Conservation (phyloP, 2,888 invertebrate genomes). For the Boloria selene region DNA sequence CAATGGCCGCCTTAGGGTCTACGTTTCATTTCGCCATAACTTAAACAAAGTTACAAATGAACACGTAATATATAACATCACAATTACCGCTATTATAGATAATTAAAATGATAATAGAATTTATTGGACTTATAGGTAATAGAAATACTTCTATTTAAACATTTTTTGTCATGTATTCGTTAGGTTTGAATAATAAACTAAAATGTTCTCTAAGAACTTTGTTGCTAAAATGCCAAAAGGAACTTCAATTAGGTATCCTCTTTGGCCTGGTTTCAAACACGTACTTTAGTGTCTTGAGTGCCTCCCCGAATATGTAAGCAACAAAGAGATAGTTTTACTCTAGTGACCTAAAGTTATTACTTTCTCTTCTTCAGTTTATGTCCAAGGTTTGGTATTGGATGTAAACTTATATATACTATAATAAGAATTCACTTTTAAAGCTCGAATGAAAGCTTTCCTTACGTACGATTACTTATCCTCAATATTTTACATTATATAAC, state of each 20-base stretch:
- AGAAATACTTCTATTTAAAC: too few relatives aligned
- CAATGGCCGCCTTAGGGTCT: conserved; percentile 66
- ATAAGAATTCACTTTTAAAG: conserved; percentile 11
- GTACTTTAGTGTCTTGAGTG: conserved; percentile 37
- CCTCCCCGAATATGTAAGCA: conserved; percentile 35
- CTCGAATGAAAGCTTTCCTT: conserved; percentile 13
- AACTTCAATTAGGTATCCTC: conserved; percentile 48
- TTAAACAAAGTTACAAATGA: conserved; percentile 18
- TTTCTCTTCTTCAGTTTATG: conserved; percentile 46
- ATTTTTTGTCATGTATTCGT: not conserved
- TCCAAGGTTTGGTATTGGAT: conserved; percentile 19
- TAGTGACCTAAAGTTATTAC: conserved; percentile 59
- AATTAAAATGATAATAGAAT: too few relatives aligned
- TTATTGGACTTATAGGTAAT: too few relatives aligned
- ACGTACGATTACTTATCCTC: not conserved
- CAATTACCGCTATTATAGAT: conserved; percentile 19
- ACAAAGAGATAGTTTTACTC: conserved; percentile 45
- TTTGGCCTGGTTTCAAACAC: conserved; percentile 67
- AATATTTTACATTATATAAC: conserved; percentile 24
- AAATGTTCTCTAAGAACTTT: not conserved
- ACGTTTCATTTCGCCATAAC: conserved; percentile 55
- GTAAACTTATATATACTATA: conserved; percentile 17
- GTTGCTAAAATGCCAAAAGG: conserved; percentile 39
- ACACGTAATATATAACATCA: conserved; percentile 24
- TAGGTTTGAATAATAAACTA: not conserved